Base-by-base conservation (phyloP, 2,113 vertebrate genomes). In the Colaptes auratus region DNA sequence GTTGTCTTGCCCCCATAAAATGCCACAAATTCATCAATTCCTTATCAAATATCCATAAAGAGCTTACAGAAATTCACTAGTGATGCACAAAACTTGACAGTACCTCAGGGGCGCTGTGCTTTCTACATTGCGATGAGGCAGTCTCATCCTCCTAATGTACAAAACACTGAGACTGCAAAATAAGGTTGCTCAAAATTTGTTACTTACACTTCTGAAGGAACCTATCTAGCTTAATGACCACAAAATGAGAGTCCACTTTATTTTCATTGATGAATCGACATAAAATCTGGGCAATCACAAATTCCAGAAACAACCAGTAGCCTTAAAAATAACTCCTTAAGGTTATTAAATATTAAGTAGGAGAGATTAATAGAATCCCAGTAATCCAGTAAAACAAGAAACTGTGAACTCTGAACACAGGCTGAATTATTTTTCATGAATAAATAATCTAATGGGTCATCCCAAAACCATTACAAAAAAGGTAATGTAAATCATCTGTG, bases 111-210 rank as follows among this genome's bases (percentile, higher is more conserved):
- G n/a, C 2, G 13, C 63, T 25, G 33, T 3, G 19, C 10, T 66
- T 79, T 42, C 58, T 25, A 48, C 5, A 1, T 13, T 48, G 58
- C 12, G 63, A 12, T 3, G 15, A 53, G 31, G 55, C 7, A 52
- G 15, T n/a, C 27, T 31, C 39, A 10, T 2, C 13, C 5, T 17
- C 27, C 0, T 21, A 69, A 36, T 0, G 6, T 21, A 42, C 8
- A 63, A 15, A 84, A 78, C 20, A 81, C 23, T 59, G 39, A 59
- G 3, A 6, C 1, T 67, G 58, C n/a, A 89, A 82, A 86, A 13
- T 8, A 42, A 82, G 33, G 24, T 25, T 44, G 18, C 33, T 82
- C 24, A 65, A 80, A 82, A 53, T 14, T 19, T 1, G 9, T 35
- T 42, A 23, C 17, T 30, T 15, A 3, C 0, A 0, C 35, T 84